These are phyloP conservation scores for Drosophila nikananu DNA, from an alignment of 1,140 invertebrate genomes.

Conservation along the genomic window DNA sequence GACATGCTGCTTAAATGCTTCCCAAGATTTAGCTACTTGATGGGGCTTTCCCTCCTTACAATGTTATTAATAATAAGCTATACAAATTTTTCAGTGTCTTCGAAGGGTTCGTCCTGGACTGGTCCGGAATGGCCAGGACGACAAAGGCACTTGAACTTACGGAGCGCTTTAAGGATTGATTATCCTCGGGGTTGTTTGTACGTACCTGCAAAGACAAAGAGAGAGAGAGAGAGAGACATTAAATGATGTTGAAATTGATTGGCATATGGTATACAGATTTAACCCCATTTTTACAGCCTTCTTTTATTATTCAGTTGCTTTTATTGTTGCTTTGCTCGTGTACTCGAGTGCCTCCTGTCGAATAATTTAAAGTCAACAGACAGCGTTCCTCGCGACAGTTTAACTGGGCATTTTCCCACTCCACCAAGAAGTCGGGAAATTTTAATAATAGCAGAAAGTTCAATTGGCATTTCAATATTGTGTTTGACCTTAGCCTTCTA, in stretches of 20 bases:
- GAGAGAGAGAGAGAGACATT: conserved; percentile 11
- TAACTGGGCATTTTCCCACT: conserved; percentile 22
- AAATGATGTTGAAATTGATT: conserved; percentile 46
- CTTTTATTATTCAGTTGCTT: neutral
- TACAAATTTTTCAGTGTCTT: conserved; percentile 82
- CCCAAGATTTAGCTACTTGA: conserved; percentile 83
- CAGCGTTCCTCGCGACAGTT: conserved; percentile 19
- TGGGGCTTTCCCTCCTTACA: conserved; percentile 73
- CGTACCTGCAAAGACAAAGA: conserved; percentile 74
- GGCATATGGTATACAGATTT: neutral
- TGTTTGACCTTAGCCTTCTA: conserved; percentile 82
- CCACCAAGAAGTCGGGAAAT: conserved; percentile 44
- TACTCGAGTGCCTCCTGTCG: conserved; percentile 3
- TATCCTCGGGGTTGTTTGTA: conserved; percentile 53
- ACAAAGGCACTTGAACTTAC: conserved; percentile 68
- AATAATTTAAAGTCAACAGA: conserved; percentile 20
- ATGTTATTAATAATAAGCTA: conserved; percentile 85
- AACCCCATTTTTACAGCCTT: neutral
- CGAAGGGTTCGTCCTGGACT: conserved; percentile 34
- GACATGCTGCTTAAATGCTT: conserved; percentile 83
- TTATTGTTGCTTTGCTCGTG: neutral
- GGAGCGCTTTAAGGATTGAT: conserved; percentile 48
- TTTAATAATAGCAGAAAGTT: conserved; percentile 80
- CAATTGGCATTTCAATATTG: conserved; percentile 83
- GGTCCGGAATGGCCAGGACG: conserved; percentile 19